Percentiles rank a stretch among this genome's conserved stretches.
Evolutionary conservation across 2,113 vertebrate species (phyloP).

Genomic region (Lagopus leucura): DNA sequence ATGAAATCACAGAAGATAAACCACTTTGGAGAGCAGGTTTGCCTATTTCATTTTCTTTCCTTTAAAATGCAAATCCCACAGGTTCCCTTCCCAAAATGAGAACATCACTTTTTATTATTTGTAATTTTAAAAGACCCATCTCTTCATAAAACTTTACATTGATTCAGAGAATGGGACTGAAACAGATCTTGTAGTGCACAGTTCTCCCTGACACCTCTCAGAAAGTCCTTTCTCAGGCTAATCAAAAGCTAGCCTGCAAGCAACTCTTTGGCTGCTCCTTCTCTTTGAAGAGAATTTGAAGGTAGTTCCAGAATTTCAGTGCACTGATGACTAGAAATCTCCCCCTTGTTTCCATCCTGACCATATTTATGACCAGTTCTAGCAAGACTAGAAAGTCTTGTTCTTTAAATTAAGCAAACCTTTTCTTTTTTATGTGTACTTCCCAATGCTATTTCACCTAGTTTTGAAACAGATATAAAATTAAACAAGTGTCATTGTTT

Average conservation of each 20-base stretch:
- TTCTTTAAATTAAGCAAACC: not conserved
- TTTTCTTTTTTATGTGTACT: not conserved
- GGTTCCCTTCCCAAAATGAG: not conserved
- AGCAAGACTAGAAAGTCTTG: not conserved
- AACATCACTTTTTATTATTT: not conserved
- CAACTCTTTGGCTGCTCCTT: not conserved
- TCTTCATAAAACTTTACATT: not conserved
- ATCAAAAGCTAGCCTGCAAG: not conserved
- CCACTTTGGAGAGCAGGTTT: accelerated
- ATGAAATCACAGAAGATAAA: not conserved
- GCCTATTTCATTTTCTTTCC: not conserved
- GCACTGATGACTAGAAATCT: not conserved
- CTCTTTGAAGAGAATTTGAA: not conserved
- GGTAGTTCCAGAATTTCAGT: not conserved
- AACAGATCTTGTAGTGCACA: not conserved
- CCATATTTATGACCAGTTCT: not conserved
- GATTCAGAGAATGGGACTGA: not conserved
- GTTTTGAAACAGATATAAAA: not conserved
- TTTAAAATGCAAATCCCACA: not conserved
- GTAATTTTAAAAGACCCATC: not conserved
- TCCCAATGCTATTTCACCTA: not conserved
- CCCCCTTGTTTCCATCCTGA: not conserved
- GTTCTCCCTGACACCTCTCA: not conserved
- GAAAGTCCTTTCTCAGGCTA: not conserved
- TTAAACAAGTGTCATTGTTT: not conserved